These are phyloP conservation scores for Sebastes fasciatus DNA, from an alignment of 2,113 vertebrate species.

Conservation along the genomic window DNA sequence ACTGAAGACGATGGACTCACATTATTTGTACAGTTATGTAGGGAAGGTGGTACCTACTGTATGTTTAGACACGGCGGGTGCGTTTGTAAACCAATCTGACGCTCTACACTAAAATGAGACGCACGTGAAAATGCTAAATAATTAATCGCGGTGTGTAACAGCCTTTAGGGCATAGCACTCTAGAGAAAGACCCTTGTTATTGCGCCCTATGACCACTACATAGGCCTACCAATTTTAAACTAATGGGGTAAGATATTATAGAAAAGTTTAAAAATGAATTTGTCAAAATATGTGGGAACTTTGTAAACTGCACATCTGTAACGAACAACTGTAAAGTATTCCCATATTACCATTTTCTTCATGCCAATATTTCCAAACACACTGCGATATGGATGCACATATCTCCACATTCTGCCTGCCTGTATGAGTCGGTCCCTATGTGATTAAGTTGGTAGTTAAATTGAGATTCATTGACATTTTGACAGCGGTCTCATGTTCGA, in stretches of 20 bases:
- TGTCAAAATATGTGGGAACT: not conserved
- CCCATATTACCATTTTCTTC: conserved; percentile 14
- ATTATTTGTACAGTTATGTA: not conserved
- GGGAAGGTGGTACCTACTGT: not conserved
- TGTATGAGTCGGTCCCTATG: conserved; percentile 41
- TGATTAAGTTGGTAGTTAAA: conserved; percentile 67
- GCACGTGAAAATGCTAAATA: no score
- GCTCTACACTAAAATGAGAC: not conserved
- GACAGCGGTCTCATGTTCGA: conserved; percentile 70
- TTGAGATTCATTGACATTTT: conserved; percentile 78
- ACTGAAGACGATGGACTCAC: not conserved
- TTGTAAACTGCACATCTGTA: conserved; percentile 18
- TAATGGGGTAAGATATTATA: not conserved
- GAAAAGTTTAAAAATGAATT: not conserved
- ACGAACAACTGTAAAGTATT: not conserved
- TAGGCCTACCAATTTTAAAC: not conserved
- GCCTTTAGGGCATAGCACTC: not conserved
- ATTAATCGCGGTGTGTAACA: no score
- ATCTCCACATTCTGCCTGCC: conserved; percentile 2
- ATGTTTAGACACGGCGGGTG: not conserved
- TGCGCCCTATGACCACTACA: not conserved
- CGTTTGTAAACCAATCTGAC: not conserved
- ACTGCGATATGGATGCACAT: not conserved
- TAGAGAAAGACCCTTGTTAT: not conserved
- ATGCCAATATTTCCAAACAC: conserved; percentile 26